Evolutionary conservation across 23 tunicate genomes (phyloP), one percentile per base, ranked within the genome.

Genomic region (Styela clava): DNA sequence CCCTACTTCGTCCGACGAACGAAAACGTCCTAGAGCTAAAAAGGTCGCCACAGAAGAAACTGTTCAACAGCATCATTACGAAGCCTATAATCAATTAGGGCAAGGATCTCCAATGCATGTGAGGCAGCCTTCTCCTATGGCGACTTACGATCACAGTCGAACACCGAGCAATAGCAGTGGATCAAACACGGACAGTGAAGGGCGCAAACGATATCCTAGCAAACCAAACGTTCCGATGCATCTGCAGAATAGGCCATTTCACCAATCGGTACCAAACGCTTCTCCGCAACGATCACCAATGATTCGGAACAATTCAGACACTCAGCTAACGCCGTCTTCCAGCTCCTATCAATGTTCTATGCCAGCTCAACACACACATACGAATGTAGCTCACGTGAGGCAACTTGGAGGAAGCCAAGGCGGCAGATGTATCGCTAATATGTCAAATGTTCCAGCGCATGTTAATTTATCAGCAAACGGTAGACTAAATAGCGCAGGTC

Each of bases 1-100:
- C 27, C 97, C 97, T 3, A 91, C 97, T 28, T 91, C 97, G 24
- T 91, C 97, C n/a, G 97, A 91, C 78, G 97, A 91, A 78, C 74
- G 97, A 52, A 91, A 86, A 34, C 86, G 87, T n/a, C 79, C 82
- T 1, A 91, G 86, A 36, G 65, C 81, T 22, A 91, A 86, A 64
- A 73, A 84, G 26, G 32, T 86, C 64, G 90, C 87, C 9, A 91
- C 87, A 2, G 97, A 86, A 78, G 83, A 70, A 1, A 29, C 65
- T 5, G 81, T 76, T 5, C 28, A 26, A n/a, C 81, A 76, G 27
- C 65, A 37, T 5, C 23, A 52, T n/a, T 67, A 1, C 24, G 71
- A 25, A 25, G 52, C 77, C 5, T 71, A 71, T 32, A 28, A 71
- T 35, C 77, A 76, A 24, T 0, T 24, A 26, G 65, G 81, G 21